phyloP scores from a whole-genome alignment of 2,113 vertebrate genomes.

The Lepus americanus region DNA sequence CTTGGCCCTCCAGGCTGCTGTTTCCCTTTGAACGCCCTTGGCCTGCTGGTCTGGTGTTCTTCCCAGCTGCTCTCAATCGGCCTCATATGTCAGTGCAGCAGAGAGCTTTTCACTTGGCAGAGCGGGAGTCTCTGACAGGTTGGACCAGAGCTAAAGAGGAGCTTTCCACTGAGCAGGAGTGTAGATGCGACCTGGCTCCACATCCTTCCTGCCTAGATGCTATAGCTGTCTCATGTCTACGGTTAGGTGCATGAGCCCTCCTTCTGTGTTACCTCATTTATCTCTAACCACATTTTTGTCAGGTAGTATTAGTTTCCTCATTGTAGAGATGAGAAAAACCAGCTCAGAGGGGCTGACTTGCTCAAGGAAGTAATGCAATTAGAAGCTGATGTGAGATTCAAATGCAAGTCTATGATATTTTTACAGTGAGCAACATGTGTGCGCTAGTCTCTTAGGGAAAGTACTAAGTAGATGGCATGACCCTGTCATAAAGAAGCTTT shows the following conservation, averaged over 20 bases:
- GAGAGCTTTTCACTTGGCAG: background rate
- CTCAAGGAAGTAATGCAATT: background rate
- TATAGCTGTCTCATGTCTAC: rapidly evolving
- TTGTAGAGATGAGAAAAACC: background rate
- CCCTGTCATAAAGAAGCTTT: background rate
- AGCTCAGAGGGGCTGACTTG: background rate
- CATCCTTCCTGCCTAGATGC: background rate
- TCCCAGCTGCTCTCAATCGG: background rate
- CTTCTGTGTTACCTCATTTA: background rate
- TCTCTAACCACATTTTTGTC: background rate
- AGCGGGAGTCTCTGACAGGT: background rate
- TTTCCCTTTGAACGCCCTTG: background rate
- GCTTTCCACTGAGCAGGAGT: background rate
- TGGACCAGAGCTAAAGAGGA: background rate
- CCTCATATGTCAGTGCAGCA: background rate
- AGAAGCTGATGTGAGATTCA: background rate
- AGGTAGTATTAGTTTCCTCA: background rate
- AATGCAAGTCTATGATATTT: background rate
- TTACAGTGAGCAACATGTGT: background rate
- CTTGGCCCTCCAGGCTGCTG: background rate
- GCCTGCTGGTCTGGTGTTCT: background rate
- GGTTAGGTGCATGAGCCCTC: background rate
- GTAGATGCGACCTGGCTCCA: background rate
- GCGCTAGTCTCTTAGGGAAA: background rate
- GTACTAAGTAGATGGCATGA: background rate